Evolutionary conservation across 2,888 invertebrate species (phyloP).

Genomic region (Nomada flava): DNA sequence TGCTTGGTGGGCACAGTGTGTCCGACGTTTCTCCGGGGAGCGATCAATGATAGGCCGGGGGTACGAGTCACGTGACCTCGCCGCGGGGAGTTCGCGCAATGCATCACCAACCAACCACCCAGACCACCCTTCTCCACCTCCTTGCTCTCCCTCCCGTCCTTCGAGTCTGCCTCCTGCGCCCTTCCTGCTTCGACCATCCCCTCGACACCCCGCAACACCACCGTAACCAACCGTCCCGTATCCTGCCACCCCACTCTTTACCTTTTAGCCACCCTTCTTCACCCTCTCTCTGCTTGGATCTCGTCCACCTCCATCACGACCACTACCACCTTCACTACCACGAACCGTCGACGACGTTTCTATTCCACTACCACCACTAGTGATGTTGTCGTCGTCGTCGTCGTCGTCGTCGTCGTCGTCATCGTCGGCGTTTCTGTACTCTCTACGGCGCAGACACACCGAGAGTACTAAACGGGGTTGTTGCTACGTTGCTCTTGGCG

Average conservation of each 20-base stretch:
- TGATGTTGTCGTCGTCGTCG: conserved; percentile 4
- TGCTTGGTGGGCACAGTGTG: conserved; percentile 76
- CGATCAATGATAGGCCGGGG: conserved; percentile 83
- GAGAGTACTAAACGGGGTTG: conserved; percentile 79
- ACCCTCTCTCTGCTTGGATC: conserved; percentile 45
- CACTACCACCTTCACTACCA: conserved; percentile 34
- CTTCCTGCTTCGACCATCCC: conserved; percentile 61
- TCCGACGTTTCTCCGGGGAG: conserved; percentile 83
- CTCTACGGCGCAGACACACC: conserved; percentile 73
- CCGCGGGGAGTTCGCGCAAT: conserved; percentile 83
- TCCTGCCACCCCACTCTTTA: conserved; percentile 70
- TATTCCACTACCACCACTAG: conserved; percentile 6
- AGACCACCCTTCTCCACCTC: conserved; percentile 66
- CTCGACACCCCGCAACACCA: conserved; percentile 79
- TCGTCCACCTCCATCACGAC: conserved; percentile 61
- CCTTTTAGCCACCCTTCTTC: conserved; percentile 67
- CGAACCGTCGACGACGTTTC: conserved; percentile 38
- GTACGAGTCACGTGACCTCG: conserved; percentile 82
- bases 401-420: conserved; percentile 45
- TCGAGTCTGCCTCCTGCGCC: conserved; percentile 45
- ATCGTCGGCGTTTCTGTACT: conserved; percentile 58
- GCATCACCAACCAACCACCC: conserved; percentile 82
- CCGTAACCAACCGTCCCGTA: conserved; percentile 75
- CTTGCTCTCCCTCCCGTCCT: conserved; percentile 28
- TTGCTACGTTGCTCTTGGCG: conserved; percentile 78